phyloP scores from a whole-genome alignment of 2,888 invertebrate species.

The Lochmaea crataegi region DNA sequence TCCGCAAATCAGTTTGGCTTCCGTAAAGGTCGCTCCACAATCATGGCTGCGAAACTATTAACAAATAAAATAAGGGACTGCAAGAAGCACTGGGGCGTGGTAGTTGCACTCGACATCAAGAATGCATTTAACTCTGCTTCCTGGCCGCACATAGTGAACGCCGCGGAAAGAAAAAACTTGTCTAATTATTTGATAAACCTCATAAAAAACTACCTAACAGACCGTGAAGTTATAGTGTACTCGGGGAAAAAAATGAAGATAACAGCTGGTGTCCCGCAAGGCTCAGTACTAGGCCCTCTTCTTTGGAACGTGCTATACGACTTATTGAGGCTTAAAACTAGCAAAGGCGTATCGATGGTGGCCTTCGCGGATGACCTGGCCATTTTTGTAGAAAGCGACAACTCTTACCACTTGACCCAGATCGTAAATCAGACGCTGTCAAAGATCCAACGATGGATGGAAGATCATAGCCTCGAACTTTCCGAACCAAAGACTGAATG shows the following conservation, averaged over 20 bases:
- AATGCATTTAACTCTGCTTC: slow-evolving; percentile 1
- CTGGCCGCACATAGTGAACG: not conserved
- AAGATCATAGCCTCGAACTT: not conserved
- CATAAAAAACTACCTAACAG: not conserved
- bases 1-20: not conserved
- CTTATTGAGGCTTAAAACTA: not conserved
- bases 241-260: not conserved
- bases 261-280: not conserved
- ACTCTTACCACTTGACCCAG: not conserved
- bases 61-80: not conserved
- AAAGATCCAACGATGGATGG: not conserved
- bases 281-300: not conserved
- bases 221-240: not conserved
- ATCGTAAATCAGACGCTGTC: not conserved
- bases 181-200: not conserved
- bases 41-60: not conserved
- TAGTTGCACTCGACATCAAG: slow-evolving; percentile 2
- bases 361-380: slow-evolving; percentile 3
- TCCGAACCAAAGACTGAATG: not conserved
- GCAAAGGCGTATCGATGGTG: not conserved
- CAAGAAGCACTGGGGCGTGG: not conserved
- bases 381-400: not conserved
- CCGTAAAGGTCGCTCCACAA: not conserved
- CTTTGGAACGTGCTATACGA: not conserved
- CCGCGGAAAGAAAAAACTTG: not conserved